These are phyloP conservation scores for Monochamus saltuarius DNA, from an alignment of 1,140 invertebrate species.

Conservation along the genomic window DNA sequence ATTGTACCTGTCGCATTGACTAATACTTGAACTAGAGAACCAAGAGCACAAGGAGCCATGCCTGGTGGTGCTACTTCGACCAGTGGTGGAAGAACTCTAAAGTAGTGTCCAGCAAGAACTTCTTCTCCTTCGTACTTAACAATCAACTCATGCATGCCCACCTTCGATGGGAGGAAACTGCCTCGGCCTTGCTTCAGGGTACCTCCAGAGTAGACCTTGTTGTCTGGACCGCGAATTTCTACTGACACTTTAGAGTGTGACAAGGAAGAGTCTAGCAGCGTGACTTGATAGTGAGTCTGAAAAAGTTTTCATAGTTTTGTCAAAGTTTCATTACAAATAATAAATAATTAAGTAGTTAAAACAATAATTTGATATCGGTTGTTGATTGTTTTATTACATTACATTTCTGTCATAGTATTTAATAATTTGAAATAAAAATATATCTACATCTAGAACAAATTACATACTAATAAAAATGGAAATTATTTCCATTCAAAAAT, in stretches of 20 bases:
- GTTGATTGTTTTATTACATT: too few relatives aligned
- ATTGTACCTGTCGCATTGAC: slow-evolving; percentile 77
- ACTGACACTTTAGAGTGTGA: slow-evolving; percentile 76
- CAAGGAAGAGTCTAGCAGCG: slow-evolving; percentile 75
- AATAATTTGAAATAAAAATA: too few relatives aligned
- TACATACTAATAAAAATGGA: too few relatives aligned
- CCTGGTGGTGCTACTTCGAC: slow-evolving; percentile 84
- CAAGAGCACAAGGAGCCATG: slow-evolving; percentile 92
- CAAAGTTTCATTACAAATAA: too few relatives aligned
- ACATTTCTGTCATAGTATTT: too few relatives aligned
- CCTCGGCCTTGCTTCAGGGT: slow-evolving; percentile 72
- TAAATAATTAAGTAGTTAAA: too few relatives aligned
- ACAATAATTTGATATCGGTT: too few relatives aligned
- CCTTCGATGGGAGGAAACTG: slow-evolving; percentile 83
- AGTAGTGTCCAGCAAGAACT: slow-evolving; percentile 66
- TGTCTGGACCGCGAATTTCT: slow-evolving; percentile 62
- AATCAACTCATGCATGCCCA: slow-evolving; percentile 86
- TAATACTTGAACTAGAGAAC: slow-evolving; percentile 92
- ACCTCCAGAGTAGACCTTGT: slow-evolving; percentile 69
- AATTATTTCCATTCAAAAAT: too few relatives aligned
- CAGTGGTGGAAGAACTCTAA: slow-evolving; percentile 82
- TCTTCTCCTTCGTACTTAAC: slow-evolving; percentile 63
- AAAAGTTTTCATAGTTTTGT: slow-evolving; percentile 40
- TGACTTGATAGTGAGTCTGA: slow-evolving; percentile 80
- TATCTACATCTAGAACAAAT: too few relatives aligned